Percentiles rank a stretch among this genome's conserved stretches.
Conservation (phyloP, 2,888 invertebrate species). For the Caenorhabditis wallacei region DNA sequence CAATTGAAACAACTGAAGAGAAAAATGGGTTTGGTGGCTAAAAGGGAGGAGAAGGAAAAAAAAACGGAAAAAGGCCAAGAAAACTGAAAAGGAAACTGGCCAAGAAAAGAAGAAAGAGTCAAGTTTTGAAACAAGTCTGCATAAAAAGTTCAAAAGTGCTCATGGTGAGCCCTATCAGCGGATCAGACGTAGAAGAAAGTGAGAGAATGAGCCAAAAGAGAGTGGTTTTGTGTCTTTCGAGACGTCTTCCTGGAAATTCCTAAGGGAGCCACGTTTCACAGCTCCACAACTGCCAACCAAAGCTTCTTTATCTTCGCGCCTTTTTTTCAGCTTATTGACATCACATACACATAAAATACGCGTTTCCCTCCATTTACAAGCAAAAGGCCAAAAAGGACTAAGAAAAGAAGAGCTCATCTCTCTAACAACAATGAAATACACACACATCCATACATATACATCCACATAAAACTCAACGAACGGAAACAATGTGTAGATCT, state of each 20-base stretch:
- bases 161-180: conserved; percentile 56
- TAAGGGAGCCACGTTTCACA: conserved; percentile 65
- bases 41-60: neutral
- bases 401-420: conserved; percentile 44
- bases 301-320: conserved; percentile 45
- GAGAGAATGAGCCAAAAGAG: conserved; percentile 24
- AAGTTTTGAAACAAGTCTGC: conserved; percentile 52
- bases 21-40: neutral
- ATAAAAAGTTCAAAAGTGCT: conserved; percentile 60
- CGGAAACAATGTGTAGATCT: conserved; percentile 62
- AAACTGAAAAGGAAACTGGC: conserved; percentile 9
- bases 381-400: conserved; percentile 19
- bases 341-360: conserved; percentile 59
- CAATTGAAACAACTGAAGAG: conserved; percentile 25
- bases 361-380: conserved; percentile 4
- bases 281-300: conserved; percentile 39
- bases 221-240: conserved; percentile 35
- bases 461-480: conserved; percentile 53
- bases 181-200: conserved; percentile 38
- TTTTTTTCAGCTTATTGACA: conserved; percentile 58
- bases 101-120: conserved; percentile 31
- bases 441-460: conserved; percentile 54
- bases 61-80: neutral
- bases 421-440: conserved; percentile 60
- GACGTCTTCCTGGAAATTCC: conserved; percentile 49